Evolutionary conservation across 2,797 vertebrate species (phyloP).

Genomic region (Anabacerthia variegaticeps): DNA sequence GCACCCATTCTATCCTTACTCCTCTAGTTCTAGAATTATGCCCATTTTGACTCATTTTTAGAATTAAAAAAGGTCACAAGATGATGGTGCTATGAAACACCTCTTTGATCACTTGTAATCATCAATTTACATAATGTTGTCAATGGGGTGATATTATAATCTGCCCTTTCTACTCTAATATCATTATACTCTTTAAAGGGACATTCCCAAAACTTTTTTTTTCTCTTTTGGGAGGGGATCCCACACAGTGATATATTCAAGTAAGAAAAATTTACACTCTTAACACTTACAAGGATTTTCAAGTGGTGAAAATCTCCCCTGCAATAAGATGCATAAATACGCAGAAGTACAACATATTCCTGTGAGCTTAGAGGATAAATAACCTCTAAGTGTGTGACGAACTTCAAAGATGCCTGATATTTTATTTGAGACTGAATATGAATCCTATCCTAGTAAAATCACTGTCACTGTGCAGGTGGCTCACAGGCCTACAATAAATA

Average conservation of each 20-base stretch:
- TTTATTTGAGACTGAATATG: neutral
- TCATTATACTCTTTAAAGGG: neutral
- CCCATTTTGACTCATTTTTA: neutral
- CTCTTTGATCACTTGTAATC: neutral
- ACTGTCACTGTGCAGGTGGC: neutral
- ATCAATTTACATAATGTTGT: neutral
- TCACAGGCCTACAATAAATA: conserved; percentile 9
- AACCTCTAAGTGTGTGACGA: neutral
- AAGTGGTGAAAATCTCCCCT: neutral
- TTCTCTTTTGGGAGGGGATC: neutral
- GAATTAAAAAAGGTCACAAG: neutral
- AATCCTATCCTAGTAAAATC: neutral
- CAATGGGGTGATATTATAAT: neutral
- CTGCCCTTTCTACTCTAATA: neutral
- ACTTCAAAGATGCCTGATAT: neutral
- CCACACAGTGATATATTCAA: neutral
- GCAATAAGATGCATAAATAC: neutral
- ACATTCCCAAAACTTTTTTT: neutral
- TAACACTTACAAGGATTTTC: neutral
- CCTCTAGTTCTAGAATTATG: neutral
- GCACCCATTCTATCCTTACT: neutral
- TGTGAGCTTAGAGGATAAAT: neutral
- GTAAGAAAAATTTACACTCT: neutral
- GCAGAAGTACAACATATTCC: neutral
- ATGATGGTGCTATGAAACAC: neutral